phyloP scores from a whole-genome alignment of 2,888 invertebrate genomes.

The Phlogophora meticulosa region DNA sequence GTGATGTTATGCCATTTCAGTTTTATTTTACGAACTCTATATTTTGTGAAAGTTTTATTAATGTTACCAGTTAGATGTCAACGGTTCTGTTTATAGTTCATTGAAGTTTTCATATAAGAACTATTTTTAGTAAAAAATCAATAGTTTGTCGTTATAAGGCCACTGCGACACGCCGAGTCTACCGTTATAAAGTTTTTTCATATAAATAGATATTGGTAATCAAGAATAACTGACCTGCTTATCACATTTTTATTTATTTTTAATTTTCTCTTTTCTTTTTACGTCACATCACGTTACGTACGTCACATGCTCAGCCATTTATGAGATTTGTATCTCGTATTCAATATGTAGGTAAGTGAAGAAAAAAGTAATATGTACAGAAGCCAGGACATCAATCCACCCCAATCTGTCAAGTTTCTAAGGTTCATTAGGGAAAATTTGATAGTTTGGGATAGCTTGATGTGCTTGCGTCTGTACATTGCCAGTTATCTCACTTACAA shows the following conservation, averaged over 20 bases:
- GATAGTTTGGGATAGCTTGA: too few relatives aligned
- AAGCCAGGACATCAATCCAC: too few relatives aligned
- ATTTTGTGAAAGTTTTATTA: neutral
- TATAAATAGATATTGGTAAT: neutral
- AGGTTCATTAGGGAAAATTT: too few relatives aligned
- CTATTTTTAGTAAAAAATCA: conserved; percentile 59
- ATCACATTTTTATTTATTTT: too few relatives aligned
- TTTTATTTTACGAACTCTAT: neutral
- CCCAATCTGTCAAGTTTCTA: too few relatives aligned
- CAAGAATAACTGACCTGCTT: neutral
- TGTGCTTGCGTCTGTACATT: too few relatives aligned
- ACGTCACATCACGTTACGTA: too few relatives aligned
- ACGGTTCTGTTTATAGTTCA: conserved; percentile 7
- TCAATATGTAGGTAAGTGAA: neutral
- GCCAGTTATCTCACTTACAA: neutral
- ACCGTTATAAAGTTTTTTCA: neutral
- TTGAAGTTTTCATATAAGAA: conserved; percentile 26
- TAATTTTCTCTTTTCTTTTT: too few relatives aligned
- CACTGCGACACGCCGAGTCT: conserved; percentile 22
- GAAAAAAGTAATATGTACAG: too few relatives aligned
- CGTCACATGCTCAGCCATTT: neutral
- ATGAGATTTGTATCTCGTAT: neutral
- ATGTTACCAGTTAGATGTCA: neutral
- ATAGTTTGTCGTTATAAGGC: conserved; percentile 53
- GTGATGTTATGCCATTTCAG: too few relatives aligned